A percentile compares a stretch with the other conserved stretches of the same genome.
These are phyloP conservation scores for Notospermus geniculatus DNA, from an alignment of 1,140 invertebrate genomes.

Conservation along the genomic window DNA sequence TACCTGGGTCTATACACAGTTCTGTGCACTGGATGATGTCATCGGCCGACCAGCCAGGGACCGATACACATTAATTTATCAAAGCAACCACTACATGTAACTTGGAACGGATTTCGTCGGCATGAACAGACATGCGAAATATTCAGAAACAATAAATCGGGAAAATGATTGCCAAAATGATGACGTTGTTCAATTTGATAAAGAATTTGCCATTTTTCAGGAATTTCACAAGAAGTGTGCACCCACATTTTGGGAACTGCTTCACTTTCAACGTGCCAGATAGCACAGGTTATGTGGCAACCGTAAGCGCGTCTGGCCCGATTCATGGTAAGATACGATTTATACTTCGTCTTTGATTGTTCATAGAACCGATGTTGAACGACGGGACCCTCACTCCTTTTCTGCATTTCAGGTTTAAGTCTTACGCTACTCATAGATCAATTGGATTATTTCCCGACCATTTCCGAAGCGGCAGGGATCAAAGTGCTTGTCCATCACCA, in stretches of 20 bases:
- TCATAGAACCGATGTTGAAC: neutral
- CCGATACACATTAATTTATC: too few species aligned
- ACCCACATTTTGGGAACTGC: slow-evolving; percentile 34
- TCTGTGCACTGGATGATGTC: too few species aligned
- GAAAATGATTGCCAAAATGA: too few species aligned
- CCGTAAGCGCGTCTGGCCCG: neutral
- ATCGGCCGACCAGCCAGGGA: too few species aligned
- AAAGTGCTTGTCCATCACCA: slow-evolving; percentile 29
- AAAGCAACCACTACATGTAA: too few species aligned
- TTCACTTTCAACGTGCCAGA: slow-evolving; percentile 36
- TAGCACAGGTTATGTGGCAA: neutral
- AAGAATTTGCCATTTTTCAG: slow-evolving; percentile 15
- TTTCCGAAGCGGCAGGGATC: slow-evolving; percentile 32
- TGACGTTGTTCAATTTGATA: too few species aligned
- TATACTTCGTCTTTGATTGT: neutral
- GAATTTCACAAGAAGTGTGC: slow-evolving; percentile 20
- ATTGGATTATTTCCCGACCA: slow-evolving; percentile 30
- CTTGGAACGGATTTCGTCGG: too few species aligned
- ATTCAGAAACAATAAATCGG: too few species aligned
- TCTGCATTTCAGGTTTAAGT: slow-evolving; percentile 28
- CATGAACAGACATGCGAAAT: too few species aligned
- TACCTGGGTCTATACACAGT: too few species aligned
- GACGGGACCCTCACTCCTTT: neutral
- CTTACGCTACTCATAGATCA: slow-evolving; percentile 33
- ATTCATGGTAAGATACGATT: neutral